A percentile compares a stretch with the other conserved stretches of the same genome.
These are phyloP conservation scores for Drosophila eohydei DNA, from an alignment of 2,888 invertebrate species.

Conservation along the genomic window DNA sequence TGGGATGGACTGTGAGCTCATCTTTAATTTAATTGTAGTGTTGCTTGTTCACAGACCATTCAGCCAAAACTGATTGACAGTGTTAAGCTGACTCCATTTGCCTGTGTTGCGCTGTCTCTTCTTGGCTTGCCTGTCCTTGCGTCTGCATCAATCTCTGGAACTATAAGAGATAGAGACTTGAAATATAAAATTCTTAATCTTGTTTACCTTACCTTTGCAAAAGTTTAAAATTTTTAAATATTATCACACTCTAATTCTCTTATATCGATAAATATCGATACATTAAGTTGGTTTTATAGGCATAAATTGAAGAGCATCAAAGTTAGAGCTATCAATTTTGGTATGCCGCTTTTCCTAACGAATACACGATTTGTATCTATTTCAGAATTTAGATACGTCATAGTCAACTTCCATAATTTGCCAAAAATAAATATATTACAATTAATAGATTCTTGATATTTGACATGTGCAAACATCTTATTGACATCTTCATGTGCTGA, in stretches of 20 bases:
- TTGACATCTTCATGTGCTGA: neutral
- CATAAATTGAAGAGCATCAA: neutral
- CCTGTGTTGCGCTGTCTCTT: neutral
- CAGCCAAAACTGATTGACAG: neutral
- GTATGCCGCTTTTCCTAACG: neutral
- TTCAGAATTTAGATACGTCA: neutral
- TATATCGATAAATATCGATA: slow-evolving; percentile 2
- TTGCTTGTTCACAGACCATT: neutral
- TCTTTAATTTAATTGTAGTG: neutral
- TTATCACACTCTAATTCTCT: rapidly evolving
- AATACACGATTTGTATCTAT: neutral
- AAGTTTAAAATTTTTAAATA: neutral
- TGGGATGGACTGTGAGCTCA: neutral
- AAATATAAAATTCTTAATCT: rapidly evolving
- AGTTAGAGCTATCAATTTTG: neutral
- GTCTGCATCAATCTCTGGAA: slow-evolving; percentile 1
- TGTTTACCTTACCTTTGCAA: neutral
- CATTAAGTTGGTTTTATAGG: neutral
- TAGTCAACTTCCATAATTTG: no score
- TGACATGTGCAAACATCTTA: neutral
- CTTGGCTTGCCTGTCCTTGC: neutral
- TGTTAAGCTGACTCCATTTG: neutral
- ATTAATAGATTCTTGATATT: neutral
- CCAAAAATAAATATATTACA: neutral
- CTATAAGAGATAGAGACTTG: no score